A percentile compares a stretch with the other conserved stretches of the same genome.
These are phyloP conservation scores for Huso huso DNA, from an alignment of 2,797 vertebrate genomes.

Conservation along the genomic window DNA sequence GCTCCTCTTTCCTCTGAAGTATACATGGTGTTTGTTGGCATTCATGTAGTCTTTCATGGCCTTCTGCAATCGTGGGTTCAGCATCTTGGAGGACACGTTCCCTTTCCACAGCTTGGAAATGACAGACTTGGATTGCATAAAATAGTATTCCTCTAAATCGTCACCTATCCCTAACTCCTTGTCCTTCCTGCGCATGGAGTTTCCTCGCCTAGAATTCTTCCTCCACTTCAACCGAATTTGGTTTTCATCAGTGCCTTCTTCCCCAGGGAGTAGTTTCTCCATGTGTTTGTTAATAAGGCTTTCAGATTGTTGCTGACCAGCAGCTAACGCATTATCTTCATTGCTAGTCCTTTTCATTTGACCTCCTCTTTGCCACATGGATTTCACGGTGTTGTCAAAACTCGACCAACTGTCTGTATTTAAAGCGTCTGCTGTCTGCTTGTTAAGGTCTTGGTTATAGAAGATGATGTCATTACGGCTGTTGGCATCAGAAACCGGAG, in stretches of 20 bases:
- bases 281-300: slow-evolving; percentile 40
- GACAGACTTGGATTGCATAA: slow-evolving; percentile 75
- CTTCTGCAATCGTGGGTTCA: slow-evolving; percentile 84
- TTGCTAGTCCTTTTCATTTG: slow-evolving; percentile 27
- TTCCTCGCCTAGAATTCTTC: slow-evolving; percentile 35
- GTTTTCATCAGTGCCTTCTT: slow-evolving; percentile 33
- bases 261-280: slow-evolving; percentile 27
- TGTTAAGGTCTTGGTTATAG: slow-evolving; percentile 36
- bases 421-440: slow-evolving; percentile 26
- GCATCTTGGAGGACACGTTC: slow-evolving; percentile 73
- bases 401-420: slow-evolving; percentile 44
- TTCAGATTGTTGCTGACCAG: slow-evolving; percentile 39
- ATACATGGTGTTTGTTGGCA: slow-evolving; percentile 83
- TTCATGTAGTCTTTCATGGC: slow-evolving; percentile 83
- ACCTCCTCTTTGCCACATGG: slow-evolving; percentile 36
- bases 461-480: slow-evolving; percentile 33
- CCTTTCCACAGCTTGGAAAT: slow-evolving; percentile 82
- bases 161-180: slow-evolving; percentile 44
- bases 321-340: slow-evolving; percentile 48
- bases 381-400: slow-evolving; percentile 41
- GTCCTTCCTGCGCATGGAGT: slow-evolving; percentile 15
- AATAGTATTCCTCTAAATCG: slow-evolving; percentile 67
- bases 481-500: slow-evolving; percentile 38
- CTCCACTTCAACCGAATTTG: slow-evolving; percentile 25
- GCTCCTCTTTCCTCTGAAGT: slow-evolving; percentile 62